Percentiles rank a stretch among this genome's conserved stretches.
Evolutionary conservation across 2,113 vertebrate genomes (phyloP).

Genomic region (Chaetodon auriga): DNA sequence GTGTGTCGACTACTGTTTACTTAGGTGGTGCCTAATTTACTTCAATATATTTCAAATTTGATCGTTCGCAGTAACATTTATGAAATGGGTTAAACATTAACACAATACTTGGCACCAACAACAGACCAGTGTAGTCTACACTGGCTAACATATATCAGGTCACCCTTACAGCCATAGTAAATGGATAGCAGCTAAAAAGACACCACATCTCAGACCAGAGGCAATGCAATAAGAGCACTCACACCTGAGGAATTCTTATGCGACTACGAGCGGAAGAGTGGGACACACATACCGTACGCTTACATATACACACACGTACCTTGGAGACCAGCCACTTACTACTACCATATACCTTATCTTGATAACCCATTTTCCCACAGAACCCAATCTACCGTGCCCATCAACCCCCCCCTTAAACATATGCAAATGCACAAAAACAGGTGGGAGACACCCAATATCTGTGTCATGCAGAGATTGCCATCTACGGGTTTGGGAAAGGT

Average conservation of each 20-base stretch:
- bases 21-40: neutral
- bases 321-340: neutral
- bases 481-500: slow-evolving; percentile 48
- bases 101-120: slow-evolving; percentile 9
- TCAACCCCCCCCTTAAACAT: neutral
- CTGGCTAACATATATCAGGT: slow-evolving; percentile 27
- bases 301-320: neutral
- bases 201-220: slow-evolving; percentile 35
- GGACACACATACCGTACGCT: neutral
- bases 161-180: slow-evolving; percentile 14
- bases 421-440: slow-evolving; percentile 5
- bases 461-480: slow-evolving; percentile 58
- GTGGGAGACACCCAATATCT: slow-evolving; percentile 47
- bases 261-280: neutral
- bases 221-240: slow-evolving; percentile 4
- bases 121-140: slow-evolving; percentile 23
- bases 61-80: neutral
- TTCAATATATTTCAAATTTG: too few species aligned
- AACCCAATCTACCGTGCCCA: slow-evolving; percentile 33
- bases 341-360: slow-evolving; percentile 38
- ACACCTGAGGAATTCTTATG: slow-evolving; percentile 11
- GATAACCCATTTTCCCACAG: slow-evolving; percentile 54
- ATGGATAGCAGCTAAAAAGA: slow-evolving; percentile 26
- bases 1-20: neutral
- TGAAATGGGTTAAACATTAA: neutral